phyloP scores from a whole-genome alignment of 2,113 vertebrate species.

The Pavo muticus region DNA sequence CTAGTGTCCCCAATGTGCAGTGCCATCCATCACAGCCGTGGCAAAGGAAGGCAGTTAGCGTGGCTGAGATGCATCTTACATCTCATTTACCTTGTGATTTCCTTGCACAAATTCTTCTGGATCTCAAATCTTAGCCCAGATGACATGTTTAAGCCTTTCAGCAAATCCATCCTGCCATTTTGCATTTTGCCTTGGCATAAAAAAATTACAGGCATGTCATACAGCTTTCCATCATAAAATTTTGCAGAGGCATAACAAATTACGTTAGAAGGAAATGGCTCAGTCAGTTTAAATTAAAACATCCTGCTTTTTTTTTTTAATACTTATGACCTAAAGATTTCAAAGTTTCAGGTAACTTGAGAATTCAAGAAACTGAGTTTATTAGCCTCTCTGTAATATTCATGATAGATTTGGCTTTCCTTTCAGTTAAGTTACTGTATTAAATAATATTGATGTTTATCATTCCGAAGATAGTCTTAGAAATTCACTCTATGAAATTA shows the following conservation, averaged over 20 bases:
- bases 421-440: constrained; percentile 22
- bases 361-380: background rate
- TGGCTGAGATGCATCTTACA: background rate
- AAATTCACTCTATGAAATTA: constrained; percentile 44
- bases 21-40: accelerated
- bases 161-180: constrained; percentile 20
- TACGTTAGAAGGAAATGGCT: constrained; percentile 29
- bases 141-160: background rate
- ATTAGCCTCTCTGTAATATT: constrained; percentile 10
- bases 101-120: background rate
- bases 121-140: background rate
- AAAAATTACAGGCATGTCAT: background rate
- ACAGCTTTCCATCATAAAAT: background rate
- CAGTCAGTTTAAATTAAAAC: constrained; percentile 23
- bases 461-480: constrained; percentile 1
- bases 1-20: accelerated
- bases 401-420: constrained; percentile 30
- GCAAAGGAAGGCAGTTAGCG: background rate
- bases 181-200: background rate
- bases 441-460: constrained; percentile 47
- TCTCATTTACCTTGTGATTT: background rate
- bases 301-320: background rate
- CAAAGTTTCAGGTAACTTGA: constrained; percentile 24
- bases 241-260: constrained; percentile 16
- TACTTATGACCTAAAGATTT: background rate